Evolutionary conservation across 1,140 invertebrate species (phyloP), one percentile per base, ranked within the genome.

Genomic region (Dendrolimus punctatus): DNA sequence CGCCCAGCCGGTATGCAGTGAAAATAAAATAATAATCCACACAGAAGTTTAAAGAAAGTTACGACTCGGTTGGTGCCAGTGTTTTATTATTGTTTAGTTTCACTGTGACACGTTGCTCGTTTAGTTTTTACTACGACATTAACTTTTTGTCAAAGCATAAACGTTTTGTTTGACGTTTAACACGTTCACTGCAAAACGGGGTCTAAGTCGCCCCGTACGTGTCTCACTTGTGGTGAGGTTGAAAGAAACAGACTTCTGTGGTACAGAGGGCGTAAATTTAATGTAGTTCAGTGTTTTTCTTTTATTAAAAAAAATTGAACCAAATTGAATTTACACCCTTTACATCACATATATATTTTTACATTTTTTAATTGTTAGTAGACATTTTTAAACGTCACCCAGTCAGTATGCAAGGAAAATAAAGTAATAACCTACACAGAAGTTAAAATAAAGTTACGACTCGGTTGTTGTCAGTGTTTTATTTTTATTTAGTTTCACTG

Each of bases 141-240:
- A 81, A 84, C 68, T 79, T 84, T 81, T 84, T 81, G 78, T 84
- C 75, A 81, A 81, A 81, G 78, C 69, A 63, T 63, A 72, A 70
- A 55, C 39, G 48, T 58, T 68, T 62, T 70, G 52, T 75, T 71
- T 75, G 57, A 71, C 57, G 69, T 57, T 43, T 23, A 23, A 23
- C 23, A 23, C 23, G 23, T 23, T 23, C 23, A 23, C 23, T 23
- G 23, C 23, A 23, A 23, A 23, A 23, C 23, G 1, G 23, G 23
- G 23, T 23, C 23, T 23, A 23, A 23, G 23, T 23, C 23, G 23
- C 23, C 23, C 3, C 3, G 23, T 23, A 23, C 23, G 23, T 23
- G 23, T 23, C 23, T 23, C 23, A 23, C 23, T 23, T 23, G 23
- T 3, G 23, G 23, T 23, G 3, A 1, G 23, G 23, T 23, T 23